Evolutionary conservation across 2,888 invertebrate species (phyloP), one percentile per base, ranked within the genome.

Genomic region (Coelinius sp.): DNA sequence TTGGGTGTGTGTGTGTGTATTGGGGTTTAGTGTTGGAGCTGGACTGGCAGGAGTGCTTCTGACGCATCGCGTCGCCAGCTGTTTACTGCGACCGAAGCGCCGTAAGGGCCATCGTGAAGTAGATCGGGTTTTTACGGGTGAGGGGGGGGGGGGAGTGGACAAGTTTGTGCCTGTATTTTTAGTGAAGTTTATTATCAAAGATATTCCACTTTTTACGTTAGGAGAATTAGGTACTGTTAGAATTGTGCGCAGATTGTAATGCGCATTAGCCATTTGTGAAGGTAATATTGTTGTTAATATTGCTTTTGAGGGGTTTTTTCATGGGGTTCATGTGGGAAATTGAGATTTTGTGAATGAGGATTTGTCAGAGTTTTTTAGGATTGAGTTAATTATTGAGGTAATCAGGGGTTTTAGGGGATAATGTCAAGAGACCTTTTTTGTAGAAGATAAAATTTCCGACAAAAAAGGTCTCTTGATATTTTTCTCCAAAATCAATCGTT

Each of bases 61-160:
- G 82, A 83, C 84, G 82, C 83, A 79, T 77, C 79, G 83, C 84
- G 82, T 82, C 80, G 84, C 84, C 84, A 85, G 85, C 85, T 85
- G 85, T 85, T 85, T 82, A 85, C 83, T 83, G 83, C 75, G 71
- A 69, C 70, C 69, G 52, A 31, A 68, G 56, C 56, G 56, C 56
- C 56, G 27, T 46, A 49, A 68, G 44, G 17, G 71, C 66, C 79
- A 73, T 78, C 71, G 78, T 78, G 64, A 52, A 41, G 4, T 2
- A 41, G 41, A 6, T n/a, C n/a, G 7, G n/a, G 7, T n/a, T n/a
- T 5, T 41, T 10, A 44, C 41, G 73, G 27, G 53, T 35, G 17
- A 35, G 10, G 31, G 17, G 35, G 8, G 35, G 8, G 10, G 20
- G 35, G 5, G 31, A 10, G 59, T n/a, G 59, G 31, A 31, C 10